phyloP scores from a whole-genome alignment of 23 tunicate genomes.

The Styela clava region DNA sequence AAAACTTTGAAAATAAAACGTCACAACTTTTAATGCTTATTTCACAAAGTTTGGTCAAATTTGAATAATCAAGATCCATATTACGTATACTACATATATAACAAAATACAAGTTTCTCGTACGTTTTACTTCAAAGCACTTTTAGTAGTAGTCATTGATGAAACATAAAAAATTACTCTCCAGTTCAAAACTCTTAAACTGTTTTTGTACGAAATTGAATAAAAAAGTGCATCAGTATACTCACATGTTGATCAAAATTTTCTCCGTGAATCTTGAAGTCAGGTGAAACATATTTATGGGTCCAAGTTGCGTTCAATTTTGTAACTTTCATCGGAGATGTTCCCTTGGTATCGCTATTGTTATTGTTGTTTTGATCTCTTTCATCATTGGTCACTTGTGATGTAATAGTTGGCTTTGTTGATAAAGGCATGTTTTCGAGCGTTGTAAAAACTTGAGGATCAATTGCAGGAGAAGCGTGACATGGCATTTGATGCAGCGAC shows the following conservation, averaged over 20 bases:
- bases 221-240: too few relatives aligned
- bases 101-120: too few relatives aligned
- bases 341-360: neutral
- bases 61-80: too few relatives aligned
- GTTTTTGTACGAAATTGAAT: too few relatives aligned
- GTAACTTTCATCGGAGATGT: neutral
- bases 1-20: neutral
- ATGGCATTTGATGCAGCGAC: slow-evolving; percentile 31
- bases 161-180: too few relatives aligned
- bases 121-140: too few relatives aligned
- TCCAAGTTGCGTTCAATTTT: slow-evolving; percentile 21
- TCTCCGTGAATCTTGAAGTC: slow-evolving; percentile 27
- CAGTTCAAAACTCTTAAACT: too few relatives aligned
- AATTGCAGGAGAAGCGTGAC: slow-evolving; percentile 28
- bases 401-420: slow-evolving; percentile 12
- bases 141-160: too few relatives aligned
- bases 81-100: too few relatives aligned
- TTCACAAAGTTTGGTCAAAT: too few relatives aligned
- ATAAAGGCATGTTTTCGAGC: slow-evolving; percentile 28
- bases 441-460: slow-evolving; percentile 27
- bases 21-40: neutral
- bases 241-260: slow-evolving; percentile 25
- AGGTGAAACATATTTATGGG: slow-evolving; percentile 24
- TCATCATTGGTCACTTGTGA: neutral
- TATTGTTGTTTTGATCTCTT: slow-evolving; percentile 18